Evolutionary conservation across 2,797 vertebrate species (phyloP).

Genomic region (Propithecus deckenii): DNA sequence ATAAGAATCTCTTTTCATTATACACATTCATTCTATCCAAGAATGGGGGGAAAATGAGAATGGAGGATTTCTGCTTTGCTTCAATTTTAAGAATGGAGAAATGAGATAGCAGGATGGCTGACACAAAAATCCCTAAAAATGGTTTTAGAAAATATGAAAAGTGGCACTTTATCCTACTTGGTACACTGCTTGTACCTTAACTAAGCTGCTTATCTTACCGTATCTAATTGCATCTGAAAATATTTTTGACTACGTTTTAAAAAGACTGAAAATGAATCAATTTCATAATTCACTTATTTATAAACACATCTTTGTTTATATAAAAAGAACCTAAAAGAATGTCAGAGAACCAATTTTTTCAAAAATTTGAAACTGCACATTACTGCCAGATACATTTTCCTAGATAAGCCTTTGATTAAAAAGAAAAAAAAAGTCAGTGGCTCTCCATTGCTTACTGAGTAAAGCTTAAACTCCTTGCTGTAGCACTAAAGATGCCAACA

Average conservation of each 20-base stretch:
- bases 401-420: conserved; percentile 35
- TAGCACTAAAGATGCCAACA: background rate
- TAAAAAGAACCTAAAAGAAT: conserved; percentile 7
- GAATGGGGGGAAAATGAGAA: background rate
- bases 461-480: conserved; percentile 1
- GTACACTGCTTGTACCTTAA: background rate
- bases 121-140: background rate
- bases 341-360: background rate
- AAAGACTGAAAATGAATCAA: conserved; percentile 18
- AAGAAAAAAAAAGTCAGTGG: background rate
- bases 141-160: background rate
- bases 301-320: conserved; percentile 50
- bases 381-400: conserved; percentile 46
- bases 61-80: background rate
- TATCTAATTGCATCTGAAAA: conserved; percentile 32
- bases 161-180: background rate
- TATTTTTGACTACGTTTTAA: conserved; percentile 41
- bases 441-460: background rate
- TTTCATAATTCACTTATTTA: conserved; percentile 48
- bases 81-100: background rate
- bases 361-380: background rate
- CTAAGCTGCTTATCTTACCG: background rate
- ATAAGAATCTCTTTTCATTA: conserved; percentile 36
- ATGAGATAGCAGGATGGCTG: background rate
- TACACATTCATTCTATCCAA: background rate